Evolutionary conservation across 2,888 invertebrate genomes (phyloP).

Genomic region (Furcula furcula): DNA sequence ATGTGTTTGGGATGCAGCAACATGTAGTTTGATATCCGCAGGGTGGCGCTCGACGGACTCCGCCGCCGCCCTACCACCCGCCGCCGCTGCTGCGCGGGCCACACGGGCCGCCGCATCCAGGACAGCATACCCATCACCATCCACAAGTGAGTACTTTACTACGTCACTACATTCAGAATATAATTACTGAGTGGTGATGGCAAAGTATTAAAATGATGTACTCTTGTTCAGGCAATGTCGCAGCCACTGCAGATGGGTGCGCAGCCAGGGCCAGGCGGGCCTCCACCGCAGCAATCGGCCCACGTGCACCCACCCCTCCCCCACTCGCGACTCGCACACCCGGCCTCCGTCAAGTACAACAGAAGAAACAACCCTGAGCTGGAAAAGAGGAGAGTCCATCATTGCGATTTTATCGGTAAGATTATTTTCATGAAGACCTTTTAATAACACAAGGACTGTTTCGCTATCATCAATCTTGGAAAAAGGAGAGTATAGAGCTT

Average conservation of each 20-base stretch:
- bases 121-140: slow-evolving; percentile 52
- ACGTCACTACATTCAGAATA: too few relatives aligned
- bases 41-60: slow-evolving; percentile 85
- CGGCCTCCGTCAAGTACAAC: slow-evolving; percentile 88
- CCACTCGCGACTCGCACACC: slow-evolving; percentile 60
- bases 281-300: slow-evolving; percentile 34
- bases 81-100: slow-evolving; percentile 71
- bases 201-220: too few relatives aligned
- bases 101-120: slow-evolving; percentile 44
- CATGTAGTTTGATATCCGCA: slow-evolving; percentile 49
- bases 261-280: slow-evolving; percentile 33
- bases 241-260: slow-evolving; percentile 49
- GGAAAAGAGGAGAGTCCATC: slow-evolving; percentile 97
- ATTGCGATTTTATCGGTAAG: slow-evolving; percentile 96
- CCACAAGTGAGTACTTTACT: slow-evolving; percentile 44
- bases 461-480: neutral
- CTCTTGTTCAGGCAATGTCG: slow-evolving; percentile 45
- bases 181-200: too few relatives aligned
- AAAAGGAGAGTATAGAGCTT: too few relatives aligned
- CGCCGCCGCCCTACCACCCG: slow-evolving; percentile 89
- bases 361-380: slow-evolving; percentile 97
- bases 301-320: slow-evolving; percentile 34
- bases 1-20: slow-evolving; percentile 27
- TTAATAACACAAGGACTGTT: neutral
- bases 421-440: too few relatives aligned